These are phyloP conservation scores for Ectobius pallidus DNA, from an alignment of 2,888 invertebrate species.

Conservation along the genomic window DNA sequence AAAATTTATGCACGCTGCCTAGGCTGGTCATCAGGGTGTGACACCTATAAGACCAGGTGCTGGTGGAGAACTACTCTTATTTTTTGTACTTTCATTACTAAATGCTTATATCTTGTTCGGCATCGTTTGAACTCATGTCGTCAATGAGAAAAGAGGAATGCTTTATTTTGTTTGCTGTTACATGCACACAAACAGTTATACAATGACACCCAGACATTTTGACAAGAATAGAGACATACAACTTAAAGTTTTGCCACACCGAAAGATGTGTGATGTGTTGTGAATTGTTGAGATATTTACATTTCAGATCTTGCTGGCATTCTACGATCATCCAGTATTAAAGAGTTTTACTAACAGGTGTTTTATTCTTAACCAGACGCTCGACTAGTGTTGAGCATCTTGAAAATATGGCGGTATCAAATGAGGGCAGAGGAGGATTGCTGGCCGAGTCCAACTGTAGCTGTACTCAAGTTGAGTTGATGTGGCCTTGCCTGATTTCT, in stretches of 20 bases:
- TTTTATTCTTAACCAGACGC: constrained; percentile 35
- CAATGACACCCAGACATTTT: no score
- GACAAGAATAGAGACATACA: no score
- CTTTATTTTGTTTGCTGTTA: background rate
- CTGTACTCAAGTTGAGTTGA: background rate
- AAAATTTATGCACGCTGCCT: constrained; percentile 10
- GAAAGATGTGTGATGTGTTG: background rate
- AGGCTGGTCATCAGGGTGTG: background rate
- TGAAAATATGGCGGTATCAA: constrained; percentile 19
- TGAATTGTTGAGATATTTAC: background rate
- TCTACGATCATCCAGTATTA: background rate
- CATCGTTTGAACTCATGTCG: background rate
- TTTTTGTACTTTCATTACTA: background rate
- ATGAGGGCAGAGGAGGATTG: constrained; percentile 16
- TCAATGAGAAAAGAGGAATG: background rate
- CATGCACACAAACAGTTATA: no score
- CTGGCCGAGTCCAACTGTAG: constrained; percentile 1
- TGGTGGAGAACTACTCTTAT: background rate
- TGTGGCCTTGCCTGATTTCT: constrained; percentile 23
- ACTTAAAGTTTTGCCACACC: no score
- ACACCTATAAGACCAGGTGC: background rate
- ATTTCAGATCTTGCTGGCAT: constrained; percentile 13
- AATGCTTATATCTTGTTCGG: background rate
- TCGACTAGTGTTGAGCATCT: constrained; percentile 28
- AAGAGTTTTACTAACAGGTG: constrained; percentile 20